phyloP scores from a whole-genome alignment of 2,888 invertebrate genomes.

The Chrysotoxum bicinctum region DNA sequence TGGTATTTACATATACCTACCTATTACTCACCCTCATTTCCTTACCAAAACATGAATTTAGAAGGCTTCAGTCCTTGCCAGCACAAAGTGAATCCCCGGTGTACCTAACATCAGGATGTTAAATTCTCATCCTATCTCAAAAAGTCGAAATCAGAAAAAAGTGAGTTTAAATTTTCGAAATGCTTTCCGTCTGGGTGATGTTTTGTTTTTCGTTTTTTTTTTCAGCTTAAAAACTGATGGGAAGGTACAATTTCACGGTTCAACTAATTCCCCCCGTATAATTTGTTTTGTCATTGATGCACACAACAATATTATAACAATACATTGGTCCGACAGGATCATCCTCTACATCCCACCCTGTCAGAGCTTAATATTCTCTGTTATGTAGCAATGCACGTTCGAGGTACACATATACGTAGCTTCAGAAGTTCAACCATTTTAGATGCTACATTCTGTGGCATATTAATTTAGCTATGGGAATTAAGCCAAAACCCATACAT shows the following conservation, averaged over 20 bases:
- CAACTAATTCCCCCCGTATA: conserved; percentile 43
- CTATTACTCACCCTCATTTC: no score
- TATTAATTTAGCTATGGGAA: conserved; percentile 66
- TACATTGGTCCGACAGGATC: conserved; percentile 18
- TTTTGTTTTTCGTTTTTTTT: conserved; percentile 35
- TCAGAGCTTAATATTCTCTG: conserved; percentile 32
- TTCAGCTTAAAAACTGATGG: conserved; percentile 16
- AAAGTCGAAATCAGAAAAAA: background rate
- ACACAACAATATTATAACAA: conserved; percentile 24
- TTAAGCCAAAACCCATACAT: conserved; percentile 43
- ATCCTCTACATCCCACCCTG: conserved; percentile 19
- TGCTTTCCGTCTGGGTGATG: conserved; percentile 35
- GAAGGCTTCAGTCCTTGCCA: background rate
- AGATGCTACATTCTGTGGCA: conserved; percentile 59
- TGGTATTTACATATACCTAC: no score
- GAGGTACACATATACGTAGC: background rate
- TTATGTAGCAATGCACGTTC: background rate
- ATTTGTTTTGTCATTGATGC: conserved; percentile 46
- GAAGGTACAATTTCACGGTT: conserved; percentile 65
- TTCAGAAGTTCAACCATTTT: conserved; percentile 19
- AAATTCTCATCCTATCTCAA: background rate
- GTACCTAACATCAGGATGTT: background rate
- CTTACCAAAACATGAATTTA: background rate
- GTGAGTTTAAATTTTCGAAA: conserved; percentile 41
- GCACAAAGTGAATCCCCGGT: background rate